Percentiles rank a stretch among this genome's conserved stretches.
Evolutionary conservation across 2,113 vertebrate genomes (phyloP).

Genomic region (Diadophis punctatus): DNA sequence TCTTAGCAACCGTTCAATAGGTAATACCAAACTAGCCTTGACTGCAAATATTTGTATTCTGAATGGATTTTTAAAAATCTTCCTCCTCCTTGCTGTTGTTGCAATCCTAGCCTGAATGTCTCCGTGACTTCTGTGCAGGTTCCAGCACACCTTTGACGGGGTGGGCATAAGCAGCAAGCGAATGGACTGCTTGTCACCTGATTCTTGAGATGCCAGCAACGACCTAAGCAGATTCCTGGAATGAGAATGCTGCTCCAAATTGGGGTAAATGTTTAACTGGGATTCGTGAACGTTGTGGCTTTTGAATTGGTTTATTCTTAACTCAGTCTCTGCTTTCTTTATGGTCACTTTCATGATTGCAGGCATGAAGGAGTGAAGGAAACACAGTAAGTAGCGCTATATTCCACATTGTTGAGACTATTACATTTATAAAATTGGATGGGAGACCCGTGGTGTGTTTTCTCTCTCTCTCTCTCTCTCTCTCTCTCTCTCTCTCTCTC

Average conservation of each 20-base stretch:
- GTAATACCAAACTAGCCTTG: not conserved
- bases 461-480: no score
- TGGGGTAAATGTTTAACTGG: conserved; percentile 77
- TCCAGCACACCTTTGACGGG: not conserved
- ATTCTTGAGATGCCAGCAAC: conserved; percentile 51
- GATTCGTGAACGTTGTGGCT: conserved; percentile 43
- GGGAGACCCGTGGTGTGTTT: not conserved
- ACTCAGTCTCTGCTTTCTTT: conserved; percentile 51
- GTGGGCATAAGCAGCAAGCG: not conserved
- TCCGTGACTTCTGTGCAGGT: conserved; percentile 38
- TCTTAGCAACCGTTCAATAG: not conserved
- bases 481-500: no score
- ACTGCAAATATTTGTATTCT: conserved; percentile 57
- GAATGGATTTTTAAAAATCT: conserved; percentile 45
- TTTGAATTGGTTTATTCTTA: conserved; percentile 62
- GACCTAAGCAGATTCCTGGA: conserved; percentile 49
- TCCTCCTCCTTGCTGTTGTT: conserved; percentile 34
- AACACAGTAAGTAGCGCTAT: conserved; percentile 63
- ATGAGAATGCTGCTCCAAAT: conserved; percentile 47
- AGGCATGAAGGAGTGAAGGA: conserved; percentile 29
- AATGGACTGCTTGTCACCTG: conserved; percentile 5
- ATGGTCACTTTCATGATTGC: conserved; percentile 39
- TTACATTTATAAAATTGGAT: not conserved
- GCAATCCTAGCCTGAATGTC: conserved; percentile 3
- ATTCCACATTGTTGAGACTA: conserved; percentile 31